A percentile compares a stretch with the other conserved stretches of the same genome.
Evolutionary conservation across 1,140 invertebrate species (phyloP).

Genomic region (Portunus trituberculatus): DNA sequence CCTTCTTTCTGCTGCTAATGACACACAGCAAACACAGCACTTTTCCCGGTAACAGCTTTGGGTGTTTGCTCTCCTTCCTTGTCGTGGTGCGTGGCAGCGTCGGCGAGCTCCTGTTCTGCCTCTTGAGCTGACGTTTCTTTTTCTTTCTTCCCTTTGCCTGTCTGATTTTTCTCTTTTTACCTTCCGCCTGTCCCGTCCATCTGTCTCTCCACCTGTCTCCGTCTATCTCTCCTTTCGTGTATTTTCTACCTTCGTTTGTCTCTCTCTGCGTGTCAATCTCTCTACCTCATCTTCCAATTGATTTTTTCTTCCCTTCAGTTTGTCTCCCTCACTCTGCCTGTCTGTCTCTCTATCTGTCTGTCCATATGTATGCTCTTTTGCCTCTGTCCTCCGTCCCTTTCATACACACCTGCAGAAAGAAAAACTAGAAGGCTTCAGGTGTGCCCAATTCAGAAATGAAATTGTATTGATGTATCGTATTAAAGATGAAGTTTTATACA

Average conservation of each 20-base stretch:
- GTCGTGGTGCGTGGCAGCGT: background rate
- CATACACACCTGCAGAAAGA: background rate
- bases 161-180: background rate
- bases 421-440: too few species aligned
- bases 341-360: background rate
- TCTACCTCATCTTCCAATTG: too few species aligned
- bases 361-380: background rate
- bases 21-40: background rate
- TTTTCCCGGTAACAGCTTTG: background rate
- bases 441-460: too few species aligned
- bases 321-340: background rate
- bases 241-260: too few species aligned
- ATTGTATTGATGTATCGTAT: too few species aligned
- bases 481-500: too few species aligned
- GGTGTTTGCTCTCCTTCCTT: background rate
- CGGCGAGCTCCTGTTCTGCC: background rate
- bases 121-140: background rate
- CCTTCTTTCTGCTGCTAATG: constrained; percentile 4
- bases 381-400: background rate
- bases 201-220: background rate
- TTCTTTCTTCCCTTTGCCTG: background rate
- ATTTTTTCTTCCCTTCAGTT: background rate
- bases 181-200: background rate
- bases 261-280: too few species aligned
- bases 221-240: too few species aligned